Conservation (phyloP, 2,888 invertebrate species). For the Tipula lateralis region DNA sequence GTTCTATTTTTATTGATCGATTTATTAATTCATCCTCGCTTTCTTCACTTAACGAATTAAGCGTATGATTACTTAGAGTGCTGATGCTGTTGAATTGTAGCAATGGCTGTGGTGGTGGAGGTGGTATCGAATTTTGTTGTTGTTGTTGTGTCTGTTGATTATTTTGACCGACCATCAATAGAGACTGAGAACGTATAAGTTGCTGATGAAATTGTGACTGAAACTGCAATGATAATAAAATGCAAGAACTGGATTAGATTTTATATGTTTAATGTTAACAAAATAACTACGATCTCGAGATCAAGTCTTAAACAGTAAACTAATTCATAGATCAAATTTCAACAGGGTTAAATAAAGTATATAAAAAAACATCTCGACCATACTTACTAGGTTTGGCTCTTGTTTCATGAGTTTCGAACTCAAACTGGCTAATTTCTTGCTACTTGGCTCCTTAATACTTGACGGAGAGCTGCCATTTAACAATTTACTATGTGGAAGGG, state of each 20-base stretch:
- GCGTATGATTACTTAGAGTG: neutral
- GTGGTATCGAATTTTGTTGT: neutral
- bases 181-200: slow-evolving; percentile 20
- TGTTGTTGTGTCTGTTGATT: neutral
- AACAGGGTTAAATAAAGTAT: neutral
- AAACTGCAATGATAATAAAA: slow-evolving; percentile 24
- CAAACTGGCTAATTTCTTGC: neutral
- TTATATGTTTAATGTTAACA: neutral
- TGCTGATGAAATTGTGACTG: slow-evolving; percentile 29
- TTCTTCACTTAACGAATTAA: slow-evolving; percentile 14
- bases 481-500: slow-evolving; percentile 35
- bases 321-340: no score
- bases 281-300: no score
- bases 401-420: slow-evolving; percentile 25
- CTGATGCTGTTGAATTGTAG: neutral
- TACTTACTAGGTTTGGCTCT: slow-evolving; percentile 12
- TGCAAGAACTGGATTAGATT: no score
- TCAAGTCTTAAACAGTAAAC: no score
- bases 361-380: neutral
- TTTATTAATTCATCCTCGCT: neutral
- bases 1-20: slow-evolving; percentile 28
- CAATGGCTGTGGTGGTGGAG: neutral
- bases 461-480: slow-evolving; percentile 27
- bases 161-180: slow-evolving; percentile 26
- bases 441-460: neutral